Percentiles rank a stretch among this genome's conserved stretches.
These are phyloP conservation scores for Dicranocentrus wangi DNA, from an alignment of 2,888 invertebrate genomes.

Conservation along the genomic window DNA sequence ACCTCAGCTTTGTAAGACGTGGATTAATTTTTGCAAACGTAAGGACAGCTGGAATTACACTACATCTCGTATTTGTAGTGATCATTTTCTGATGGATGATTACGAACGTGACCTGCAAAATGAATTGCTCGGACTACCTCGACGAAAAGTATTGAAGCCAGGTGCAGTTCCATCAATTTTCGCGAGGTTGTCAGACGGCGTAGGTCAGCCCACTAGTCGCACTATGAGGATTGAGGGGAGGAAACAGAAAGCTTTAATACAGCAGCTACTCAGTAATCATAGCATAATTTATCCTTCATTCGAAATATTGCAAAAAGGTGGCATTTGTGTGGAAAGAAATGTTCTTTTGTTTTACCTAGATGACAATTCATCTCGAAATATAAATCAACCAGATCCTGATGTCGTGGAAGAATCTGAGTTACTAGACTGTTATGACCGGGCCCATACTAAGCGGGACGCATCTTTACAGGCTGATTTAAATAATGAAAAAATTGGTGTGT, in stretches of 20 bases:
- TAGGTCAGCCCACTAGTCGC: neutral
- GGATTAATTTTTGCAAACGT: constrained; percentile 29
- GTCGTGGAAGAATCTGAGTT: too few species aligned
- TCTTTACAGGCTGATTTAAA: too few species aligned
- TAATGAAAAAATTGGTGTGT: too few species aligned
- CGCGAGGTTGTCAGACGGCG: neutral
- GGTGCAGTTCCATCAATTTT: constrained; percentile 29
- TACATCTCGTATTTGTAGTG: constrained; percentile 26
- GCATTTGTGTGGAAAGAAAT: too few species aligned
- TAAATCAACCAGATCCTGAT: too few species aligned
- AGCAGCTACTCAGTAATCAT: too few species aligned
- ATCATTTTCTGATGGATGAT: constrained; percentile 22
- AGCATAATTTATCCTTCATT: too few species aligned
- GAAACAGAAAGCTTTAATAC: neutral
- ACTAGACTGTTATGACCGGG: too few species aligned
- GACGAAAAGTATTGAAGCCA: constrained; percentile 2
- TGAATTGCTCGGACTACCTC: constrained; percentile 39
- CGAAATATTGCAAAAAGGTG: too few species aligned
- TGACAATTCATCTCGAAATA: too few species aligned
- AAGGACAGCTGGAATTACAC: constrained; percentile 7
- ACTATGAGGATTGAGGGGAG: neutral
- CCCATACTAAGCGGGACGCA: too few species aligned
- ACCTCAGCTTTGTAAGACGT: neutral
- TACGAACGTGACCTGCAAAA: constrained; percentile 41
- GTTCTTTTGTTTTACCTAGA: too few species aligned